Evolutionary conservation across 2,888 invertebrate genomes (phyloP), one percentile per base, ranked within the genome.

Genomic region (Hedya salicella): DNA sequence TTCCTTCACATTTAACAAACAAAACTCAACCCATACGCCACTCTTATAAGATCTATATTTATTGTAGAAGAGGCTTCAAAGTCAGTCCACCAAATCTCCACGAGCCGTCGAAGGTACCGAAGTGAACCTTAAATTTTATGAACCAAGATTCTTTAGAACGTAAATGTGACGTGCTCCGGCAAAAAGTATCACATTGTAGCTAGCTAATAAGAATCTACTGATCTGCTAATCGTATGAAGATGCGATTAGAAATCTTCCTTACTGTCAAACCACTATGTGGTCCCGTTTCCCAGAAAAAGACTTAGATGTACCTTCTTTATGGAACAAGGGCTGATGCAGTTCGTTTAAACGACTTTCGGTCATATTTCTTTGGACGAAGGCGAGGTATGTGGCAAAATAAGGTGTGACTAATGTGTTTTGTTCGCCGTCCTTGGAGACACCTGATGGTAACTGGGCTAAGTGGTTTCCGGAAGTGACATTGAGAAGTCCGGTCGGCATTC

Each of bases 391-490:
- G 8, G 59, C 17, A 44, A 17, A 1, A 3, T 14, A 6, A 21
- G 16, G 39, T 60, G 49, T 49, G 8, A 14, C 57, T 11, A 49
- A 25, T 39, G 14, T 6, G 59, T 50, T 50, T 52, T 56, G 56
- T 63, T 56, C 57, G 36, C n/a, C 44, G 44, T 59, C 64, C 64
- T 64, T 64, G 64, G 64, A 19, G 50, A 50, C 52, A 64, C 59
- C 59, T 56, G 53, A 56, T 48, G 36, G 19, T 30, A 44, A 42
- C 17, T 59, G 36, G 64, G 57, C 36, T 52, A 64, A 44, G 50
- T 57, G 50, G 19, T 64, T 44, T 42, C 50, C 64, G 64, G 64
- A 64, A 64, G 17, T 50, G 19, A 30, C 54, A 53, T 56, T 56
- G 48, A 49, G 25, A 21, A 5, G 16, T 40, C 8, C 2, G 21